These are phyloP conservation scores for Eupithecia abbreviata DNA, from an alignment of 2,888 invertebrate genomes.

Conservation along the genomic window DNA sequence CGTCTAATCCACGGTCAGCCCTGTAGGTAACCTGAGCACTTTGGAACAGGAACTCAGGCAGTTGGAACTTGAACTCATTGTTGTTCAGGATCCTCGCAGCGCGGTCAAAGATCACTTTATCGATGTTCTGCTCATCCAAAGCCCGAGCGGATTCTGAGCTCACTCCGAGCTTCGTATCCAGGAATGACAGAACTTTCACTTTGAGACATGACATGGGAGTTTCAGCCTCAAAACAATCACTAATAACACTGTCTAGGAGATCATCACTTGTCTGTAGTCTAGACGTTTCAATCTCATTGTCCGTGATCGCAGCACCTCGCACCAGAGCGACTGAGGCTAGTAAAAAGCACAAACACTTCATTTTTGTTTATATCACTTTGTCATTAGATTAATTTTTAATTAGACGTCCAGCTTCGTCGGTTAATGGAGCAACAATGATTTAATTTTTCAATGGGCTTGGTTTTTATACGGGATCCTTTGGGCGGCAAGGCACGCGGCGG, in stretches of 20 bases:
- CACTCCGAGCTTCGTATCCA: slow-evolving; percentile 88
- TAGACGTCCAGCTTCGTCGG: slow-evolving; percentile 74
- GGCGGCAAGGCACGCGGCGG: slow-evolving; percentile 79
- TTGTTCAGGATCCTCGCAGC: slow-evolving; percentile 87
- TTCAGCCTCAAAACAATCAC: slow-evolving; percentile 88
- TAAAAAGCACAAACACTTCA: slow-evolving; percentile 82
- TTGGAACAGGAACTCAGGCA: slow-evolving; percentile 89
- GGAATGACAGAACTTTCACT: slow-evolving; percentile 89
- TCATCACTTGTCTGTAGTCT: slow-evolving; percentile 87
- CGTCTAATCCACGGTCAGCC: slow-evolving; percentile 86
- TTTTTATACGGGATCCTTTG: slow-evolving; percentile 85
- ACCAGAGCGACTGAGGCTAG: slow-evolving; percentile 80
- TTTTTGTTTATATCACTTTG: slow-evolving; percentile 69
- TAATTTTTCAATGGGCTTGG: slow-evolving; percentile 86
- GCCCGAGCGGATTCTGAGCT: slow-evolving; percentile 85
- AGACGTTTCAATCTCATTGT: slow-evolving; percentile 83
- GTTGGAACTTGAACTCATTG: slow-evolving; percentile 88
- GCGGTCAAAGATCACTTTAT: slow-evolving; percentile 89
- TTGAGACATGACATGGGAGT: slow-evolving; percentile 89
- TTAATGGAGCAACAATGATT: slow-evolving; percentile 83
- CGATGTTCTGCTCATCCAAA: slow-evolving; percentile 85
- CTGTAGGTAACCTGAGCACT: slow-evolving; percentile 87
- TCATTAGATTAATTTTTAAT: slow-evolving; percentile 82
- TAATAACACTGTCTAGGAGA: slow-evolving; percentile 87
- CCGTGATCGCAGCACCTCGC: slow-evolving; percentile 78